Base-by-base conservation (phyloP, 2,113 vertebrate species). In the Pungitius pungitius region DNA sequence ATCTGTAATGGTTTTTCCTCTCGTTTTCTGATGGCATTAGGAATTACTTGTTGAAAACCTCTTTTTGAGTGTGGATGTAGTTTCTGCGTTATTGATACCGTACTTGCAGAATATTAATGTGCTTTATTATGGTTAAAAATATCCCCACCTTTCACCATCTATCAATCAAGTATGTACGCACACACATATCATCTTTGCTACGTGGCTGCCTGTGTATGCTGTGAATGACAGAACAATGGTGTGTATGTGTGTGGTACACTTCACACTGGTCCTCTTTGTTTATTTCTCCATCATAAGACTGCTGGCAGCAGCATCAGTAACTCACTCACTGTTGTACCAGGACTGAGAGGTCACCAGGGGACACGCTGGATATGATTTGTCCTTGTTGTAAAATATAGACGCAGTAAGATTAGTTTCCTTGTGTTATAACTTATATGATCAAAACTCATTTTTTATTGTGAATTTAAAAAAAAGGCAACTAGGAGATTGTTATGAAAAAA, bases 181-280 rank as follows among this genome's bases (percentile, higher is more conserved):
- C n/a, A n/a, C 33, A 35, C 33, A 42, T 61, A 27, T 49, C 57
- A 49, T 57, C 20, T 33, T 5, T 37, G 30, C 52, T 10, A 56
- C 1, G 14, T 63, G 15, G 54, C 42, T 61, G 18, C 6, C 35
- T 69, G 33, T 33, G 42, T 61, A 15, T 9, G 11, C 47, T 39
- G 20, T 47, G 61, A 77, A 51, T n/a, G 54, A 73, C 54, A 58
- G 61, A 62, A 78, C 47, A 57, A 65, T 40, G 18, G 55, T 70
- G 65, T 56, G 55, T 26, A n/a, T 69, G 54, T 66, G 59, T 35
- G 60, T 68, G 43, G 22, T 52, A 73, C 22, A 74, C 59, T 20
- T 65, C 62, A 89, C 87, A 89, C 69, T 90, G 75, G 59, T 35
- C 58, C 13, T 62, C 87, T 89, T 90, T 90, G 90, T 91, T 84